Evolutionary conservation across 2,113 vertebrate genomes (phyloP), one percentile per base, ranked within the genome.

Genomic region (Epinephelus lanceolatus): DNA sequence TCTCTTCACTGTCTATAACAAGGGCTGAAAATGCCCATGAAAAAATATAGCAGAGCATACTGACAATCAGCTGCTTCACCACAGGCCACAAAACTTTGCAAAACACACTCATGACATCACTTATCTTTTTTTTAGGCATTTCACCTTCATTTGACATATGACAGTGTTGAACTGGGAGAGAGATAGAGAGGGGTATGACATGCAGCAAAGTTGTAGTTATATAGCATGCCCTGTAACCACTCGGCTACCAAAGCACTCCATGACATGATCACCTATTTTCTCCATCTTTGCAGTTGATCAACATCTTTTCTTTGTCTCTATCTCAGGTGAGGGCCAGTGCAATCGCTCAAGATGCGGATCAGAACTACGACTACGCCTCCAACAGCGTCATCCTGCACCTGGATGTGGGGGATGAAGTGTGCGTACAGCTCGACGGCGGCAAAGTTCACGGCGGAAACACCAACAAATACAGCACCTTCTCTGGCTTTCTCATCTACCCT

Each of bases 401-500:
- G 87, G 97, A 97, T 4, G 97, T 97, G 33, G 97, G 97, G 0
- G 97, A 98, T 4, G 97, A 98, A 75, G 97, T 98, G 73, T 98
- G 96, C 52, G 96, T 98, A 51, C 97, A 98, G 87, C 94, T 98
- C 87, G 97, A 98, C 0, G 97, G 97, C 0, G 97, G 97, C 68
- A 98, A 98, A 87, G 97, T 97, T 56, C 97, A 98, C 0, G 97
- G 97, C 0, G 97, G 97, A 53, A 98, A 97, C 92, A 98, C 96
- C 92, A 98, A 98, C 93, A 98, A 98, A 93, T 98, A 98, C 94
- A 98, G 97, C 95, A 98, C 97, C 86, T 98, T 98, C 95, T 97
- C 97, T 0, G 97, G 97, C 83, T 98, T 98, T 93, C 97, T 98
- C 91, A 97, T 98, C 93, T 98, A 97, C 91, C 96, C 97, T 0